Evolutionary conservation across 2,797 vertebrate species (phyloP), one percentile per base, ranked within the genome.

Genomic region (Aythya fuligula): DNA sequence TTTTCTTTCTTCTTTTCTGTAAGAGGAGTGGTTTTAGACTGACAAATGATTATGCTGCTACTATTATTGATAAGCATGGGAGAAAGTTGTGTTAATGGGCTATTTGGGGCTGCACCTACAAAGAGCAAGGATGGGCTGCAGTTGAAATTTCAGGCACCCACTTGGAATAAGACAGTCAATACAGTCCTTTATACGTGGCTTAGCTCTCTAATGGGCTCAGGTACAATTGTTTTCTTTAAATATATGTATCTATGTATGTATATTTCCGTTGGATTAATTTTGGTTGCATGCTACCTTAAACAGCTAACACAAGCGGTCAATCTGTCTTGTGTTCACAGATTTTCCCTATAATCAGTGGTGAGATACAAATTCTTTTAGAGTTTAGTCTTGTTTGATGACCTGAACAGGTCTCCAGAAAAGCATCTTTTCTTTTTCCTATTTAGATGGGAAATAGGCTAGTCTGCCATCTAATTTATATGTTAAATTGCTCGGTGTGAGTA

Each of bases 1-100:
- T 9, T 36, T 36, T 5, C 19, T n/a, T 18, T 45, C 43, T 13
- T 49, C 24, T 72, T 6, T 34, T 5, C 16, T 25, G 10, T 34
- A 45, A n/a, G 11, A 70, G 41, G 7, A 74, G 53, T 39, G 7
- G 6, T 62, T 72, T 75, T 60, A 58, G 38, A 38, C 15, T 13
- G 49, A 41, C 6, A 51, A 17, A 12, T 67, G 20, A 18, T 66
- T 66, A n/a, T 0, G 3, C 41, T 82, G 45, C 21, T 85, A 34
- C 30, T 57, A 0, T 30, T 0, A 0, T 43, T 69, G 66, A 24
- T 11, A 61, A 38, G 36, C 13, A 30, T 5, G 9, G 22, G 70
- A 73, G 71, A 51, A 56, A 49, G 14, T 20, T 11, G 2, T 58
- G 18, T 56, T 51, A 34, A 30, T 0, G 4, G 38, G 21, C 20